Percentiles rank a stretch among this genome's conserved stretches.
Evolutionary conservation across 2,113 vertebrate species (phyloP).

Genomic region (Diglossa brunneiventris): DNA sequence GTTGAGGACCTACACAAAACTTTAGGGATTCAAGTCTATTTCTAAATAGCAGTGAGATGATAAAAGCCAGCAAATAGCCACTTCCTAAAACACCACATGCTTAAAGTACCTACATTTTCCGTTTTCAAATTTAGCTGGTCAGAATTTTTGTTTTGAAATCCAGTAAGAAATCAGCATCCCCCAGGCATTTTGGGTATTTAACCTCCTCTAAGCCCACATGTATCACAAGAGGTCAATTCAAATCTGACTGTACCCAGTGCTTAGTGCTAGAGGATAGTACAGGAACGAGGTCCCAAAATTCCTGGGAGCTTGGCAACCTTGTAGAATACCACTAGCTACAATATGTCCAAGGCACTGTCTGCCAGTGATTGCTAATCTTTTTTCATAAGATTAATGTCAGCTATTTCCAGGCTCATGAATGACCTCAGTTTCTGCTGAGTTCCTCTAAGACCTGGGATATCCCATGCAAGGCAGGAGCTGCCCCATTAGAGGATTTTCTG

Average conservation of each 20-base stretch:
- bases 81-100: not conserved
- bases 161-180: not conserved
- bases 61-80: not conserved
- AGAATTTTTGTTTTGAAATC: not conserved
- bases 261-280: not conserved
- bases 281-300: not conserved
- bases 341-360: rapidly evolving
- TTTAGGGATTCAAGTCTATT: not conserved
- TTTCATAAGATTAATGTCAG: not conserved
- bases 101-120: not conserved
- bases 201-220: not conserved
- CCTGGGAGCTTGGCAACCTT: not conserved
- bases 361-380: not conserved
- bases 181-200: not conserved
- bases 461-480: not conserved
- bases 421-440: not conserved
- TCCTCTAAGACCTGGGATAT: not conserved
- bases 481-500: not conserved
- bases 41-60: not conserved
- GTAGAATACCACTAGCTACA: not conserved
- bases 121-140: not conserved
- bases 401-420: not conserved
- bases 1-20: not conserved
- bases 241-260: not conserved
- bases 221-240: not conserved